Evolutionary conservation across 2,797 vertebrate genomes (phyloP).

Genomic region (Enoplosus armatus): DNA sequence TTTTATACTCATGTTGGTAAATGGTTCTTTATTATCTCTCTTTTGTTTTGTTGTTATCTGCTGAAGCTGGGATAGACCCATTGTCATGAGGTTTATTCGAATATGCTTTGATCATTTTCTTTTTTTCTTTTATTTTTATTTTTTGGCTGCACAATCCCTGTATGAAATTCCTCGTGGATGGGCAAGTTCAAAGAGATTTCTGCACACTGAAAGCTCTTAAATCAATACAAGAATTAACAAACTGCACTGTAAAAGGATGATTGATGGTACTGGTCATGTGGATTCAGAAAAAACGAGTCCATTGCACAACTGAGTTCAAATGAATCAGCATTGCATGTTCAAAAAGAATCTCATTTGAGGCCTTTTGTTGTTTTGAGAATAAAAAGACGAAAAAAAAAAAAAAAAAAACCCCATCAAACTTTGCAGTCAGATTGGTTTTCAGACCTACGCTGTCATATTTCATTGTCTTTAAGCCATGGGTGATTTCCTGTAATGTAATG

Average conservation of each 20-base stretch:
- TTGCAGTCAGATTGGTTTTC: constrained; percentile 73
- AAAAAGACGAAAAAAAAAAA: constrained; percentile 36
- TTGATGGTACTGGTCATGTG: constrained; percentile 68
- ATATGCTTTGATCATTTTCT: constrained; percentile 69
- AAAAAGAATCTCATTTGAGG: constrained; percentile 67
- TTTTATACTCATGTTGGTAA: constrained; percentile 83
- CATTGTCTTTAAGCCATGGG: constrained; percentile 50
- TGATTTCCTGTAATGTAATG: constrained; percentile 57
- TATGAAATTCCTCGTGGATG: constrained; percentile 64
- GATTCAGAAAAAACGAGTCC: constrained; percentile 67
- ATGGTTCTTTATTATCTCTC: constrained; percentile 67
- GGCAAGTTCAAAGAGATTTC: constrained; percentile 70
- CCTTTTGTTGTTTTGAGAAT: constrained; percentile 68
- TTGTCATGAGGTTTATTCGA: constrained; percentile 77
- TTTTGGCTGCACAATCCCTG: constrained; percentile 70
- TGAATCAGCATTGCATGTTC: constrained; percentile 77
- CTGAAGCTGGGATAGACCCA: constrained; percentile 80
- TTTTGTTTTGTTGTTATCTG: constrained; percentile 68
- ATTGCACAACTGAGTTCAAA: constrained; percentile 77
- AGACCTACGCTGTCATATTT: constrained; percentile 68
- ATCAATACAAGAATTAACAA: constrained; percentile 76
- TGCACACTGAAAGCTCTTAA: constrained; percentile 68
- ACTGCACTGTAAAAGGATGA: constrained; percentile 73
- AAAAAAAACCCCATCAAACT: constrained; percentile 32
- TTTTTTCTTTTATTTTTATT: constrained; percentile 12